Evolutionary conservation across 2,113 vertebrate genomes (phyloP), one percentile per base, ranked within the genome.

Genomic region (Lepisosteus oculatus): DNA sequence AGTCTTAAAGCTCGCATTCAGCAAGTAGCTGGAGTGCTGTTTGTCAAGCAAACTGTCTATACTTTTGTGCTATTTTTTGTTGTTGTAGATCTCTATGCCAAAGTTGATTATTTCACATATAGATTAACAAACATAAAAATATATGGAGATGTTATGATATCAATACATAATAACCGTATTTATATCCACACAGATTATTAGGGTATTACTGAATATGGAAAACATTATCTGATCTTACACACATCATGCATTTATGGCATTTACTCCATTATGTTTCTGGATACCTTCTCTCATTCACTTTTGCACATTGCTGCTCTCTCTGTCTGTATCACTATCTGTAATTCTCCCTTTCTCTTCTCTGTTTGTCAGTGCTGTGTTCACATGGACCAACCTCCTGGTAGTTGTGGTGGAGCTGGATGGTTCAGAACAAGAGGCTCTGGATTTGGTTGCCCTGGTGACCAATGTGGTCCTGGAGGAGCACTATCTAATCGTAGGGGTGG

Each of bases 301-400:
- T 0, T 15, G 17, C 44, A 8, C 5, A n/a, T 12, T 71, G 3
- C 8, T 7, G 62, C 51, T 15, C 59, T 13, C 8, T 55, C 47
- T 13, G 3, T 44, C 13, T 51, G 4, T 72, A 1, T 9, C 43
- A 15, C 1, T 63, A 13, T 57, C 56, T 15, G 41, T 29, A 29
- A 8, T 17, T 9, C 12, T 8, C 61, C 55, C 69, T 12, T 11
- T 17, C 4, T n/a, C 64, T 42, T 55, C 8, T 42, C 8, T 13
- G 44, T 43, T 62, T 43, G 0, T 12, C 88, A 99, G 97, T n/a
- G 97, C 97, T 0, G 97, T 99, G 78, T 99, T 99, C 82, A 98
- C 97, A 0, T 99, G 97, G 97, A 98, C 97, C 64, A 99, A 98
- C 86, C 90, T 99, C 78, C 90, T 99, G 7, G 97, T 99, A 79